These are phyloP conservation scores for Ecliptopera silaceata DNA, from an alignment of 2,888 invertebrate genomes.

Conservation along the genomic window DNA sequence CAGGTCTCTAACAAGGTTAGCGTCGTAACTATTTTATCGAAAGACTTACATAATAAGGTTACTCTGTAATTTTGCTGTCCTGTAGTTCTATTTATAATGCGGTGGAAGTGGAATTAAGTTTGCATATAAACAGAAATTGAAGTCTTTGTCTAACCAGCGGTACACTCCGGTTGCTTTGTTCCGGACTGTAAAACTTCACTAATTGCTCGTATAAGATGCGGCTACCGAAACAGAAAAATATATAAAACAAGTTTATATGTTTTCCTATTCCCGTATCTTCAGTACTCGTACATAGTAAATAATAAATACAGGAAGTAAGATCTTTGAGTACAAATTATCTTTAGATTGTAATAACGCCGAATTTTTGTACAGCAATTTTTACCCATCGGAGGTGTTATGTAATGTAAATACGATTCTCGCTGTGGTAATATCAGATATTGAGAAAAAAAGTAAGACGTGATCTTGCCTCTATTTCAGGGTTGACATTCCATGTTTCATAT, in stretches of 20 bases:
- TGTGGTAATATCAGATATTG: too few species aligned
- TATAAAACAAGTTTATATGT: constrained; percentile 8
- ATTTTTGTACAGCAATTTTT: too few species aligned
- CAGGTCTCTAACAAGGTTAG: constrained; percentile 68
- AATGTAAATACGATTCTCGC: too few species aligned
- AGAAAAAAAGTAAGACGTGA: too few species aligned
- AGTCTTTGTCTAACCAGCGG: constrained; percentile 34
- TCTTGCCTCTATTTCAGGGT: too few species aligned
- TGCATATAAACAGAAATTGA: constrained; percentile 45
- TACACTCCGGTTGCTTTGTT: constrained; percentile 32
- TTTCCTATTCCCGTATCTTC: too few species aligned
- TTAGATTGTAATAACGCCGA: background rate
- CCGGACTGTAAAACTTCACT: constrained; percentile 34
- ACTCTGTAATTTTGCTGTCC: constrained; percentile 44
- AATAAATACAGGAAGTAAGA: background rate
- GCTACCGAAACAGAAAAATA: constrained; percentile 15
- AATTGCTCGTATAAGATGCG: constrained; percentile 25
- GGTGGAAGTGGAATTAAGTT: constrained; percentile 40
- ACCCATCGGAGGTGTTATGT: too few species aligned
- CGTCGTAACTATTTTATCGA: constrained; percentile 64
- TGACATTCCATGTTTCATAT: too few species aligned
- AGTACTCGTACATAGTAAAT: background rate
- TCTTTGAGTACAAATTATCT: constrained; percentile 4
- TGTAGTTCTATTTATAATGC: constrained; percentile 39
- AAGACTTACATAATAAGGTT: constrained; percentile 61